Base-by-base conservation (phyloP, 23 tunicate genomes). In the Botrylloides violaceus region DNA sequence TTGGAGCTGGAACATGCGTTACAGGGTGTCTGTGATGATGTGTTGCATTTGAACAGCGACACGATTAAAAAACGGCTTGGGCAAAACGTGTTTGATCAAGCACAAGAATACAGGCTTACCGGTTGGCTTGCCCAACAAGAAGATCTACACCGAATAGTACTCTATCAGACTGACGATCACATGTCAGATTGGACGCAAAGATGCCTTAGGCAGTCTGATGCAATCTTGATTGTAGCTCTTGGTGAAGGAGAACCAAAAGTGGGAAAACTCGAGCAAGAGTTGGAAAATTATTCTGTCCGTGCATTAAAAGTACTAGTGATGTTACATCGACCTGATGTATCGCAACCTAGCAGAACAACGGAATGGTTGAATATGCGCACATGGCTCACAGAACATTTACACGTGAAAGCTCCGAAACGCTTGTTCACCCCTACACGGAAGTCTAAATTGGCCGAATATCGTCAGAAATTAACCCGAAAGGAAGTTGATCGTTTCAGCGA, bases 111-210 rank as follows among this genome's bases (percentile, higher is more conserved):
- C 49, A 84, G 99, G 30, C 60, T 87, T 19, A 77, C 99, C 0
- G 92, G 86, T 65, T 95, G 99, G 99, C 80, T 95, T 2, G 99
- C 91, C n/a, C 87, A 80, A 39, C 83, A 84, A 33, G 99, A 95
- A 58, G 99, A 95, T 76, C 30, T 70, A 37, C 80, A 95, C 53
- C 79, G 87, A 12, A 87, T 95, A 50, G 94, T 89, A 32, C 55
- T 95, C 1, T 95, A 95, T 36, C 96, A 95, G 59, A 87, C 96
- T 1, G 99, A 95, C 75, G 23, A 25, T 32, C 64, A 76, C n/a
- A 70, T 95, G 87, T 71, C 99, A 9, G 49, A 63, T 7, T 95
- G 99, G 99, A 87, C 99, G 15, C 81, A 82, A 33, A 72, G 99
- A 29, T 95, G 99, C 65, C 60, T 95, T 5, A 56, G 99, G 34